These are phyloP conservation scores for Elephantulus edwardii DNA, from an alignment of 2,113 vertebrate species.

Conservation along the genomic window DNA sequence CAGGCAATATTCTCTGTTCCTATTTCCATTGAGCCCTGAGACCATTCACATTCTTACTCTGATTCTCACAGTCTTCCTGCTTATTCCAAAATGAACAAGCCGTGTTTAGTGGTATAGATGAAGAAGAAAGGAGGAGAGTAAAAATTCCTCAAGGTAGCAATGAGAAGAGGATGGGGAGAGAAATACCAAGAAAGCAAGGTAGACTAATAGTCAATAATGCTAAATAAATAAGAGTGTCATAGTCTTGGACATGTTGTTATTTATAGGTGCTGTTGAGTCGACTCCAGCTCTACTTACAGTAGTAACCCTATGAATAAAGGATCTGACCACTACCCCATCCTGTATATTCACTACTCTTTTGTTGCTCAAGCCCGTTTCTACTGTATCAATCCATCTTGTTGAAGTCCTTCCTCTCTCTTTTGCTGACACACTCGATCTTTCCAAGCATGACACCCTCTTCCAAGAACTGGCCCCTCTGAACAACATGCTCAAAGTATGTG, in stretches of 20 bases:
- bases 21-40: background rate
- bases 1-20: background rate
- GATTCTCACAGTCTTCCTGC: background rate
- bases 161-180: background rate
- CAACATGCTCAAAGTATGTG: no score
- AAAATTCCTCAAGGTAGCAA: background rate
- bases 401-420: no score
- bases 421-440: no score
- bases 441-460: no score
- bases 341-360: no score
- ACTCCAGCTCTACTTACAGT: no score
- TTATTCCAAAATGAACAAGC: background rate
- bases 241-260: background rate
- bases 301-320: no score
- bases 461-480: no score
- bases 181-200: background rate
- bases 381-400: no score
- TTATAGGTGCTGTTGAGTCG: no score
- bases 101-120: background rate
- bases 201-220: background rate
- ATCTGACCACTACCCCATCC: no score
- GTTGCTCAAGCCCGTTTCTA: no score
- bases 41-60: slow-evolving; percentile 21
- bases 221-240: background rate
- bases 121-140: background rate